Evolutionary conservation across 53 echinoderm and acorn worm genomes (phyloP).

Genomic region (Arbacia lixula): DNA sequence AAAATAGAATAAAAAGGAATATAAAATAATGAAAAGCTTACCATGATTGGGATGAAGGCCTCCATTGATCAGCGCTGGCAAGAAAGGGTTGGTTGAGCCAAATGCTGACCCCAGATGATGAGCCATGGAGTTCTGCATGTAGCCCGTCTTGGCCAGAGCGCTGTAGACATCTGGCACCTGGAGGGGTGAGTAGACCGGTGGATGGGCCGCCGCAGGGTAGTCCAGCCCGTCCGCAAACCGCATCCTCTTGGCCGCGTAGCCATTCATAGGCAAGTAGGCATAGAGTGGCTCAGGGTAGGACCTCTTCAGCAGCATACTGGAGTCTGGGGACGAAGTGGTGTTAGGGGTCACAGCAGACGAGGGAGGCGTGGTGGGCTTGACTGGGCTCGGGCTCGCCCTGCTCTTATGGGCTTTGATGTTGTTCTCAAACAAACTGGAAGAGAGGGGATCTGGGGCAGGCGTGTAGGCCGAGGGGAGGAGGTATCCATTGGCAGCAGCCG

Average conservation of each 20-base stretch:
- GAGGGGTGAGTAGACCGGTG: slow-evolving; percentile 6
- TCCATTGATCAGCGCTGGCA: slow-evolving; percentile 47
- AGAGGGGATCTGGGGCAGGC: slow-evolving; percentile 48
- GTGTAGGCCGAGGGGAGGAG: slow-evolving; percentile 73
- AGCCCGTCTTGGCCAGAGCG: slow-evolving; percentile 58
- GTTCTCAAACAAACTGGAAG: slow-evolving; percentile 80
- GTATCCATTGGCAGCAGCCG: slow-evolving; percentile 67
- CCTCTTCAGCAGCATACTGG: slow-evolving; percentile 35
- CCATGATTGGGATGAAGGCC: slow-evolving; percentile 40
- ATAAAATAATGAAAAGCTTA: slow-evolving; percentile 7
- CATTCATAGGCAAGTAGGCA: slow-evolving; percentile 47
- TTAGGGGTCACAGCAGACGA: slow-evolving; percentile 13
- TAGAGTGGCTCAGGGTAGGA: slow-evolving; percentile 56
- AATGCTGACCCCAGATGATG: slow-evolving; percentile 18
- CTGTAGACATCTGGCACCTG: slow-evolving; percentile 68
- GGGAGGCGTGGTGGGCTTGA: slow-evolving; percentile 15
- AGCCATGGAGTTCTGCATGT: slow-evolving; percentile 43
- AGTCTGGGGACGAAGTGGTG: background rate
- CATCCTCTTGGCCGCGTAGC: slow-evolving; percentile 75
- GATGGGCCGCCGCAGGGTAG: slow-evolving; percentile 66
- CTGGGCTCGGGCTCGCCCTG: slow-evolving; percentile 15
- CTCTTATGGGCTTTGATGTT: slow-evolving; percentile 79
- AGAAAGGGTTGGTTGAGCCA: slow-evolving; percentile 46
- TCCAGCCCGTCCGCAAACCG: slow-evolving; percentile 71
- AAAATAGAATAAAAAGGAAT: too few relatives aligned